phyloP scores from a whole-genome alignment of 35 echinoderm and acorn worm species.

The Patiria miniata region DNA sequence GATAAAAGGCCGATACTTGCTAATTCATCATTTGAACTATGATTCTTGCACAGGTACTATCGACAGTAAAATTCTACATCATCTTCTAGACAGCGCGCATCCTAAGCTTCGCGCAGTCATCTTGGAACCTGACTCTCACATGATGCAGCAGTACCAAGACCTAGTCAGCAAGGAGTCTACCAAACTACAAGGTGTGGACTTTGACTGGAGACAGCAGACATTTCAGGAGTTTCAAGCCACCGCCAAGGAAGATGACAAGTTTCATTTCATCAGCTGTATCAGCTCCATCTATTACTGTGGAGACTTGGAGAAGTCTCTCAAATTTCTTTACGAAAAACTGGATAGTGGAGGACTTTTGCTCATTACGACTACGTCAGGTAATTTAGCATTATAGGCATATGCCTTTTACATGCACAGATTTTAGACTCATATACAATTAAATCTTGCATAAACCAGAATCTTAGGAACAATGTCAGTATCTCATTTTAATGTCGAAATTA shows the following conservation, averaged over 20 bases:
- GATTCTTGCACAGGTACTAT: neutral
- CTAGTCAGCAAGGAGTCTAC: neutral
- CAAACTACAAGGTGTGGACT: neutral
- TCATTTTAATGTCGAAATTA: too few relatives aligned
- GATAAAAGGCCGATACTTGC: too few relatives aligned
- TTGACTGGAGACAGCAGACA: constrained; percentile 1
- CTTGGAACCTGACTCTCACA: neutral
- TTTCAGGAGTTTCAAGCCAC: neutral
- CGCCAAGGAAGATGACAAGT: neutral
- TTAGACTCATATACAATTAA: too few relatives aligned
- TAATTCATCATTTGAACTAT: too few relatives aligned
- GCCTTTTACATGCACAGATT: too few relatives aligned
- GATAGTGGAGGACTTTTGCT: neutral
- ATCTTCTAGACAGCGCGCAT: neutral
- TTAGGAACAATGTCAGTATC: too few relatives aligned
- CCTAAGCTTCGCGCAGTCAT: neutral
- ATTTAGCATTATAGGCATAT: too few relatives aligned
- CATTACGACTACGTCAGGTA: neutral
- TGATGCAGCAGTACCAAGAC: neutral
- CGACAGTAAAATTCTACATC: neutral
- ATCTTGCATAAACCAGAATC: too few relatives aligned
- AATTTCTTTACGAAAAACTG: neutral
- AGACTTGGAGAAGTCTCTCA: neutral
- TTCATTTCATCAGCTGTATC: constrained; percentile 5
- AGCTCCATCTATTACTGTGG: neutral